Evolutionary conservation across 2,888 invertebrate genomes (phyloP).

Genomic region (Pyrrhia umbra): DNA sequence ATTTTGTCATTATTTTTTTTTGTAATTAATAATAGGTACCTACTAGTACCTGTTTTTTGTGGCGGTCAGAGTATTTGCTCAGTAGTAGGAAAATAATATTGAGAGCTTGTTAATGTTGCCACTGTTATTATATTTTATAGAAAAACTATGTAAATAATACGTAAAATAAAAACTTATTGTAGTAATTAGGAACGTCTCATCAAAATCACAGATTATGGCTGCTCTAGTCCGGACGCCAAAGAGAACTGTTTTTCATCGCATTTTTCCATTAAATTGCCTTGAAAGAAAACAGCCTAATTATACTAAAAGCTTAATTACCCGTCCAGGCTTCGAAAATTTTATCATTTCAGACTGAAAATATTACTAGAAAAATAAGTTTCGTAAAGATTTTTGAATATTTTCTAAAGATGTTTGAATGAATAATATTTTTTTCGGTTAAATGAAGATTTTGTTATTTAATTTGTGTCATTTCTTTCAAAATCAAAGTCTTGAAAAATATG

Average conservation of each 20-base stretch:
- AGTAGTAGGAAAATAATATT: too few species aligned
- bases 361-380: conserved; percentile 27
- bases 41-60: too few species aligned
- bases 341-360: conserved; percentile 33
- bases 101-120: too few species aligned
- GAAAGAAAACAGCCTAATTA: conserved; percentile 67
- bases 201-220: conserved; percentile 19
- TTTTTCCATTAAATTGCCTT: conserved; percentile 62
- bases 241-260: conserved; percentile 46
- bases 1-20: too few species aligned
- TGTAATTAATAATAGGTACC: too few species aligned
- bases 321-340: conserved; percentile 19
- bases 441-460: not conserved
- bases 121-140: too few species aligned
- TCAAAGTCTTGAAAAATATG: conserved; percentile 12
- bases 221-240: conserved; percentile 6
- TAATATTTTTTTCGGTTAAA: not conserved
- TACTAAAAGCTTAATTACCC: conserved; percentile 61
- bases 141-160: too few species aligned
- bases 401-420: not conserved
- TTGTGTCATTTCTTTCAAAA: not conserved
- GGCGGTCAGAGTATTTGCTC: too few species aligned
- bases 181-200: conserved; percentile 30
- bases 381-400: conserved; percentile 2
- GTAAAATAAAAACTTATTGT: not conserved